These are phyloP conservation scores for Scopus umbretta DNA, from an alignment of 2,113 vertebrate species.

Conservation along the genomic window DNA sequence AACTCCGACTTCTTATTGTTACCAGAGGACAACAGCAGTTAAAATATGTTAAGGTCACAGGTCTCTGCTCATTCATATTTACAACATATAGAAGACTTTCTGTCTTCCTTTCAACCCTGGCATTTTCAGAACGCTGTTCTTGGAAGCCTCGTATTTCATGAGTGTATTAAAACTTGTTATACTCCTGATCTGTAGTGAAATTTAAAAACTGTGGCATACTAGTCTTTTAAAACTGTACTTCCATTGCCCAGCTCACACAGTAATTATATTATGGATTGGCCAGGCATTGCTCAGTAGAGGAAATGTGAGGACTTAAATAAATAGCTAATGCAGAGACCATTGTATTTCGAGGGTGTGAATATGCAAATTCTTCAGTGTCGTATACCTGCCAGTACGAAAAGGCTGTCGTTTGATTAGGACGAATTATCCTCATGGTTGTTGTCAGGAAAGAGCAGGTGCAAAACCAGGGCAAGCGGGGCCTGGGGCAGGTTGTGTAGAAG, in stretches of 20 bases:
- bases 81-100: background rate
- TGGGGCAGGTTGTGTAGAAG: background rate
- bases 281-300: background rate
- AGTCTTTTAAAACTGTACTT: background rate
- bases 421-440: background rate
- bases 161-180: background rate
- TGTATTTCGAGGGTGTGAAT: background rate
- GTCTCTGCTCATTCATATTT: background rate
- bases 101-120: background rate
- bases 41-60: background rate
- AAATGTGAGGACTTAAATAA: background rate
- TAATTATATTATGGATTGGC: background rate
- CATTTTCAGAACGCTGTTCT: background rate
- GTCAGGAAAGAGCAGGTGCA: background rate
- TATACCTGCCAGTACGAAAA: background rate
- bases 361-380: background rate
- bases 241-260: background rate
- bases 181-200: background rate
- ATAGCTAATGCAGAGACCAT: background rate
- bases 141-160: constrained; percentile 12
- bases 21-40: background rate
- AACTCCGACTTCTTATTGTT: background rate
- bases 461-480: background rate
- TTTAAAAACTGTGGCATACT: background rate
- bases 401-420: background rate